Percentiles rank a stretch among this genome's conserved stretches.
phyloP scores from a whole-genome alignment of 2,888 invertebrate species.

The Kryphioiulus occultus region DNA sequence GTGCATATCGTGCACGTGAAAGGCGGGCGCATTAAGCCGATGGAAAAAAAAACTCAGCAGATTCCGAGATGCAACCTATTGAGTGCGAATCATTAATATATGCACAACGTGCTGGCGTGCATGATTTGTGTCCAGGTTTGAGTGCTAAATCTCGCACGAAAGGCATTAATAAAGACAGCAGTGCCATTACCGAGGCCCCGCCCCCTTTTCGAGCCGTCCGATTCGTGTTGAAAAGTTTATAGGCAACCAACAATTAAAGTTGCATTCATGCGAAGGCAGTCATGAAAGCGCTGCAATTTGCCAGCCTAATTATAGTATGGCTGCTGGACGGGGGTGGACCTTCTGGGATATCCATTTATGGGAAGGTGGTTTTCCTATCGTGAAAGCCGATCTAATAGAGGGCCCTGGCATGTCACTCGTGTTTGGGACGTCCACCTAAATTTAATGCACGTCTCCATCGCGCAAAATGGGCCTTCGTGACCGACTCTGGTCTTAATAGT shows the following conservation, averaged over 20 bases:
- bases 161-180: slow-evolving; percentile 47
- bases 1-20: too few relatives aligned
- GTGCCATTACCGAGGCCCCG: background rate
- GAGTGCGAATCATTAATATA: slow-evolving; percentile 32
- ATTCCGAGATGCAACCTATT: slow-evolving; percentile 32
- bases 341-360: slow-evolving; percentile 11
- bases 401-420: slow-evolving; percentile 27
- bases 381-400: background rate
- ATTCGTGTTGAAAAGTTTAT: slow-evolving; percentile 36
- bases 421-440: slow-evolving; percentile 36
- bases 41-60: background rate
- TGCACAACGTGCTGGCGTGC: background rate
- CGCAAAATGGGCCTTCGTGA: slow-evolving; percentile 14
- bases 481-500: background rate
- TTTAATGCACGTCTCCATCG: slow-evolving; percentile 38
- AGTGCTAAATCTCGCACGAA: slow-evolving; percentile 43
- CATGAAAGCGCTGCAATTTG: slow-evolving; percentile 14
- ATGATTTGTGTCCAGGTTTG: slow-evolving; percentile 41
- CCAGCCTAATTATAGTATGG: background rate
- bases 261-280: slow-evolving; percentile 36
- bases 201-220: background rate
- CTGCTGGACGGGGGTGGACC: background rate
- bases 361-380: background rate
- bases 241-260: slow-evolving; percentile 26
- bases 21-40: background rate